phyloP scores from a whole-genome alignment of 2,113 vertebrate species.

The Zosterops pallidus region DNA sequence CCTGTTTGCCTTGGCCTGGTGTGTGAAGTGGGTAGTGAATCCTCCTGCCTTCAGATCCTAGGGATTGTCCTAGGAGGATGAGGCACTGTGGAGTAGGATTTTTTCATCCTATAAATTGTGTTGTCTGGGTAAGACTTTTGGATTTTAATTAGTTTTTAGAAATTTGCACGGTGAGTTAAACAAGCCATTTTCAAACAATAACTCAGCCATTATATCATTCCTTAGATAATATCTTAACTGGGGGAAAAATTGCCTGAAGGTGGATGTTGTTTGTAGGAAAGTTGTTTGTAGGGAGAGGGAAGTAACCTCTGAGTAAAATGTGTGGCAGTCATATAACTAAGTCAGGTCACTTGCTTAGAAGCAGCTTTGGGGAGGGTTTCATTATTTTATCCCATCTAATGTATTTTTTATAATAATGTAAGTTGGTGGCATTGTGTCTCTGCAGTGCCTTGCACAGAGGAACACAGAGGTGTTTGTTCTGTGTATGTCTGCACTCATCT shows the following conservation, averaged over 20 bases:
- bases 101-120: neutral
- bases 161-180: neutral
- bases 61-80: neutral
- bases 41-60: neutral
- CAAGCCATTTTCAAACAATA: neutral
- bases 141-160: neutral
- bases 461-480: no score
- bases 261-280: neutral
- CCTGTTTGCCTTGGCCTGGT: neutral
- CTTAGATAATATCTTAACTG: neutral
- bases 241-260: neutral
- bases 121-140: neutral
- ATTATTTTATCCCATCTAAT: neutral
- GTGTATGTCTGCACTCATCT: accelerated
- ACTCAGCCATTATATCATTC: neutral
- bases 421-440: neutral
- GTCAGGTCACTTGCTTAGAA: neutral
- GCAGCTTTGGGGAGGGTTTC: neutral
- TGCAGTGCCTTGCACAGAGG: neutral
- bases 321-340: neutral
- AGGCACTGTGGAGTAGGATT: neutral
- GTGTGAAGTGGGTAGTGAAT: neutral
- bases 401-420: neutral
- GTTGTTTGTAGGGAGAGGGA: neutral
- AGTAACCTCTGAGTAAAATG: neutral